Evolutionary conservation across 2,113 vertebrate genomes (phyloP), one percentile per base, ranked within the genome.

Genomic region (Pogona vitticeps): DNA sequence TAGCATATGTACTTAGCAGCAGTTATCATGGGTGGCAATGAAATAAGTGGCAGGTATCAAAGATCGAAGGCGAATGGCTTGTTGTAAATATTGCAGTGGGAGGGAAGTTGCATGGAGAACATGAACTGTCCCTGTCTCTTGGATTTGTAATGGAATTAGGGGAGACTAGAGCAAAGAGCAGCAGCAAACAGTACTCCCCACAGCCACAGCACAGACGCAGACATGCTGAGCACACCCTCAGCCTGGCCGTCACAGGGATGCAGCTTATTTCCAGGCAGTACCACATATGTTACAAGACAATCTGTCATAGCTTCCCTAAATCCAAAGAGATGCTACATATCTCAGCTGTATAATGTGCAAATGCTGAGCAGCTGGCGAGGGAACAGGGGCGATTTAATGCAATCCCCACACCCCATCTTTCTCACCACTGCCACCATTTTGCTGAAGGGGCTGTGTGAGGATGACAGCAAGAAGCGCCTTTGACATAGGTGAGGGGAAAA

Each of bases 311-410:
- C 92, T 92, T 79, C 84, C 90, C 94, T 91, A 67, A 33, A 77
- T 68, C 89, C 7, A 90, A 94, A 94, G 88, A 91, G 86, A 92
- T 93, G 89, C 91, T 68, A 28, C 67, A 40, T 40, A 90, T 92
- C 92, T 91, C 88, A 79, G 82, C 91, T 26, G 86, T 80, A 83
- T 92, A 91, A 94, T 86, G 92, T 95, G 94, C 91, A 95, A 95
- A 94, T 88, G 92, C 93, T 38, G 86, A 96, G 94, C 93, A 95
- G 94, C 95, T 95, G 95, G 95, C 92, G 94, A 93, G 94, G 94
- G 93, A 88, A 85, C 91, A 92, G 92, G 90, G 93, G 89, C 93
- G 95, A 95, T 94, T 95, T 95, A 94, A 95, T 95, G 93, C 92
- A 93, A 95, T 88, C 0, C 80, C 40, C 83, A 33, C 13, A 38